A percentile compares a stretch with the other conserved stretches of the same genome.
Conservation (phyloP, 2,797 vertebrate species). For the Hapalemur alaotrensis region DNA sequence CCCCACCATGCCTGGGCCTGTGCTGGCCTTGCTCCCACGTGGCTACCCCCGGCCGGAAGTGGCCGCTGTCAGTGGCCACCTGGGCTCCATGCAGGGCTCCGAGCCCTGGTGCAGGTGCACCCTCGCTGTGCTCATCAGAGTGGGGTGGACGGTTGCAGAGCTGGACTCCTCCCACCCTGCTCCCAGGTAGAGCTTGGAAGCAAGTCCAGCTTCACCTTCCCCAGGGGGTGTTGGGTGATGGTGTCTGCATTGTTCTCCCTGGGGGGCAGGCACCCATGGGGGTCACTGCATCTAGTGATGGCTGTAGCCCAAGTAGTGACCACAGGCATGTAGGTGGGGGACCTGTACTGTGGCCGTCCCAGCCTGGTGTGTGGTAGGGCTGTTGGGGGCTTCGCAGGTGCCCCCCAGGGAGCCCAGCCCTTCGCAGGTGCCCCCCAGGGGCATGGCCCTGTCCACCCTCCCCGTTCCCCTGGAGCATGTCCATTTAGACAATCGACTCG, state of each 20-base stretch:
- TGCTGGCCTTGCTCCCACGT: too few relatives aligned
- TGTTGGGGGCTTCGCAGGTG: neutral
- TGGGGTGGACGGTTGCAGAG: neutral
- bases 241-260: neutral
- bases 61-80: too few relatives aligned
- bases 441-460: rapidly evolving
- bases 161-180: rapidly evolving
- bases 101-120: rapidly evolving
- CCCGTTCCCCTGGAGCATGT: rapidly evolving
- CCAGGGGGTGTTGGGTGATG: rapidly evolving
- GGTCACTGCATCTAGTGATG: too few relatives aligned
- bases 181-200: neutral
- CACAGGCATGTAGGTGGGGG: neutral
- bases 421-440: neutral
- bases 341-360: neutral
- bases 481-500: rapidly evolving
- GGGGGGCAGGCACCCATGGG: neutral
- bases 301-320: neutral
- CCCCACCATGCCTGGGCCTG: too few relatives aligned
- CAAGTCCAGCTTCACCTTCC: neutral
- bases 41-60: rapidly evolving
- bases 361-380: neutral
- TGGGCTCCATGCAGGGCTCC: neutral
- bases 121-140: neutral
- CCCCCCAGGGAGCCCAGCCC: neutral